A percentile compares a stretch with the other conserved stretches of the same genome.
These are phyloP conservation scores for Elephas maximus DNA, from an alignment of 2,113 vertebrate genomes.

Conservation along the genomic window DNA sequence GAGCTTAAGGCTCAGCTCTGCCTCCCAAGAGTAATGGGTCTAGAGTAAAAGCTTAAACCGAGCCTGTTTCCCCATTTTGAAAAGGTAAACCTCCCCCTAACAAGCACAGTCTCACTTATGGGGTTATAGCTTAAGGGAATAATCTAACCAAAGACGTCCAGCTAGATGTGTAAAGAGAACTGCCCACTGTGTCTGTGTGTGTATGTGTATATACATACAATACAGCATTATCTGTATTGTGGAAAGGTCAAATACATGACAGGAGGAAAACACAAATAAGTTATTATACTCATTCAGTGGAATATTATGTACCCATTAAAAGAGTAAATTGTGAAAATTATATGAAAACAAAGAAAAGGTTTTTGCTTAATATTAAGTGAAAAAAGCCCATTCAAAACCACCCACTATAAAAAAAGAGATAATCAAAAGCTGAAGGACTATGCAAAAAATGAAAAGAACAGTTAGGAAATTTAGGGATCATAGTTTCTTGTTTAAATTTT, in stretches of 20 bases:
- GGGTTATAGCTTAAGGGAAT: not conserved
- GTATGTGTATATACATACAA: not conserved
- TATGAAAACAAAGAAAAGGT: not conserved
- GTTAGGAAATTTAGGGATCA: not conserved
- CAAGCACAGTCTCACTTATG: not conserved
- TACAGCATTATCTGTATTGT: not conserved
- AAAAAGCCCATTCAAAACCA: not conserved
- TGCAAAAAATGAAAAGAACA: not conserved
- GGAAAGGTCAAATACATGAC: not conserved
- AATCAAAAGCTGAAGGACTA: not conserved
- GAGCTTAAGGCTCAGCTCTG: not conserved
- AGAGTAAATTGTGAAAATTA: not conserved
- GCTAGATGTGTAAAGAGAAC: not conserved
- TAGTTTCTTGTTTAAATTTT: not conserved
- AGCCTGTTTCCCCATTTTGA: not conserved
- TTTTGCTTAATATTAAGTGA: not conserved
- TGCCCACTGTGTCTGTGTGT: not conserved
- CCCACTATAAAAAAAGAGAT: fast-evolving
- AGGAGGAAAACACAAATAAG: not conserved
- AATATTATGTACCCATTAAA: not conserved
- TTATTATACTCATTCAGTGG: not conserved
- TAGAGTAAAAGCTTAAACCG: not conserved
- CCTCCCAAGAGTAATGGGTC: not conserved
- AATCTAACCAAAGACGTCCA: not conserved
- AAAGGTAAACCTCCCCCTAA: not conserved